A percentile compares a stretch with the other conserved stretches of the same genome.
Conservation (phyloP, 2,888 invertebrate genomes). For the Hemaris fuciformis region DNA sequence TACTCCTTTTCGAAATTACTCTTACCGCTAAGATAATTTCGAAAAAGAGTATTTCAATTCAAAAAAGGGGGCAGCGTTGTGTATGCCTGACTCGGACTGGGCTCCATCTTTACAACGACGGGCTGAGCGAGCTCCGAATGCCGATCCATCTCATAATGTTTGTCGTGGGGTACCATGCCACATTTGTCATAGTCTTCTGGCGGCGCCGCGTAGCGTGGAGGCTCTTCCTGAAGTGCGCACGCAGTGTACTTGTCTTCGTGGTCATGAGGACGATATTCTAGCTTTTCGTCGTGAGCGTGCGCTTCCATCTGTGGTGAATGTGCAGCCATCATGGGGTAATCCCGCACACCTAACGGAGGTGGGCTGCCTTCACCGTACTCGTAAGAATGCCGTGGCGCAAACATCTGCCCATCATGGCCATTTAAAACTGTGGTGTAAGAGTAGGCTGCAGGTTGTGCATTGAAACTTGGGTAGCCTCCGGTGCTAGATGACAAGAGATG, state of each 20-base stretch:
- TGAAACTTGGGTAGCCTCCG: conserved; percentile 84
- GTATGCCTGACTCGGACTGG: conserved; percentile 81
- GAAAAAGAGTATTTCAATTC: conserved; percentile 85
- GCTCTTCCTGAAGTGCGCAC: conserved; percentile 74
- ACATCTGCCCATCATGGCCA: conserved; percentile 88
- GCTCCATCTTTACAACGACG: conserved; percentile 82
- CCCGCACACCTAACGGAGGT: conserved; percentile 83
- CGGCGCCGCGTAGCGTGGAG: conserved; percentile 79
- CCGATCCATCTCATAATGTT: conserved; percentile 72
- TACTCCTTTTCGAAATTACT: conserved; percentile 80
- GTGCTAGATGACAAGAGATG: conserved; percentile 88
- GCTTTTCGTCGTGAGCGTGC: conserved; percentile 77
- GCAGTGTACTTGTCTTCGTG: conserved; percentile 74
- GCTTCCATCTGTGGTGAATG: conserved; percentile 83
- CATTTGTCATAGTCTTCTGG: conserved; percentile 84
- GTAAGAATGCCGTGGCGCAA: conserved; percentile 83
- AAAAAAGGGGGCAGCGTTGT: conserved; percentile 89
- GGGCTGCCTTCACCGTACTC: conserved; percentile 84
- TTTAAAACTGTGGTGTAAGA: conserved; percentile 86
- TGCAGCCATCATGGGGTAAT: conserved; percentile 84
- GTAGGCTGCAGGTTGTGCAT: conserved; percentile 80
- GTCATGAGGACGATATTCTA: conserved; percentile 70
- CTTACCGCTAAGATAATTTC: conserved; percentile 68
- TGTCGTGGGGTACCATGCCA: conserved; percentile 73
- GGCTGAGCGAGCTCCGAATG: conserved; percentile 68